Conservation (phyloP, 2,113 vertebrate species). For the Guaruba guarouba region DNA sequence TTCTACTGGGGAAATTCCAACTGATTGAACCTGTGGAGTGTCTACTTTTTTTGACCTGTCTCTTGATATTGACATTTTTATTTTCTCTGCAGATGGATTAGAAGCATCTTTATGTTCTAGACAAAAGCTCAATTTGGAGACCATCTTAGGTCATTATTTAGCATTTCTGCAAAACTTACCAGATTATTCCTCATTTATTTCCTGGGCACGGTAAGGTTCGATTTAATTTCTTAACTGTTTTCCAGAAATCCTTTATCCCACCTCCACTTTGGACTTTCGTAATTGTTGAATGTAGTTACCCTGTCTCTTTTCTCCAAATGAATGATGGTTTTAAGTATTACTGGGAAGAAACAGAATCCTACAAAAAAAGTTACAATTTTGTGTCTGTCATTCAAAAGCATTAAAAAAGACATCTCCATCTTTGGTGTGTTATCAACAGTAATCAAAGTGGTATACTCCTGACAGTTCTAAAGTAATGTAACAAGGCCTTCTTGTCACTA, state of each 20-base stretch:
- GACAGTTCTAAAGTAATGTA: background rate
- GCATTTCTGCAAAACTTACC: slow-evolving; percentile 42
- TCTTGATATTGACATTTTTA: background rate
- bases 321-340: background rate
- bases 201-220: slow-evolving; percentile 33
- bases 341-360: background rate
- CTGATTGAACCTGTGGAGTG: background rate
- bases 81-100: background rate
- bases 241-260: background rate
- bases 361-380: background rate
- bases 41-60: background rate
- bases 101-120: slow-evolving; percentile 24
- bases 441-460: background rate
- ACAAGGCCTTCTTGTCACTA: background rate
- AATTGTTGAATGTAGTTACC: background rate
- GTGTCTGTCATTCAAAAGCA: background rate
- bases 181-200: slow-evolving; percentile 1
- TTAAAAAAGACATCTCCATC: background rate
- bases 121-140: slow-evolving; percentile 47
- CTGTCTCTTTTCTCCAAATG: background rate
- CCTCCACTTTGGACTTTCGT: background rate
- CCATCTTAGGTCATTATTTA: slow-evolving; percentile 29
- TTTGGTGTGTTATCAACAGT: background rate
- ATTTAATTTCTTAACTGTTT: background rate
- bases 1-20: background rate